Evolutionary conservation across 2,888 invertebrate genomes (phyloP).

Genomic region (Ectropis crepuscularia): DNA sequence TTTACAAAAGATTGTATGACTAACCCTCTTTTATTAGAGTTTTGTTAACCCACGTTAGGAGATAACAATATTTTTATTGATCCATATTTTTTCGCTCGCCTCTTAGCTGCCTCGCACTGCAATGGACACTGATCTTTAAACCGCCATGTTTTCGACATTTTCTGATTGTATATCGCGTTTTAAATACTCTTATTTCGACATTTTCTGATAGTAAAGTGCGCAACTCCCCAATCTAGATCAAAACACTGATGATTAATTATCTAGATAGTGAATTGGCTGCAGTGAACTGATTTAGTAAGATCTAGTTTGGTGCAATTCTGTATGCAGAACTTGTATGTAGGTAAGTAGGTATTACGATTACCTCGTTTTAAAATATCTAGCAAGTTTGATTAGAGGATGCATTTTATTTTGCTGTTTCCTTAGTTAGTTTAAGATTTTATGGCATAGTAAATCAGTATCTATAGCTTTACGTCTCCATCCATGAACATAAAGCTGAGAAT

Average conservation of each 20-base stretch:
- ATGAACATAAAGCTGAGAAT: too few species aligned
- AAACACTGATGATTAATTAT: conserved; percentile 39
- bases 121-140: too few species aligned
- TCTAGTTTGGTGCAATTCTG: conserved; percentile 15
- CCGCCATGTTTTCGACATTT: too few species aligned
- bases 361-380: background rate
- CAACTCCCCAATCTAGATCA: conserved; percentile 41
- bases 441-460: too few species aligned
- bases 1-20: too few species aligned
- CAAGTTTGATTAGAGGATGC: background rate
- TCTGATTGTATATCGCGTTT: background rate
- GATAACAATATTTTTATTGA: too few species aligned
- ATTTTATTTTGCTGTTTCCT: background rate
- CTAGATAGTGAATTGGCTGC: conserved; percentile 25
- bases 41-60: too few species aligned
- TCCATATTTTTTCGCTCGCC: too few species aligned
- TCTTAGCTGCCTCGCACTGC: too few species aligned
- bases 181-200: conserved; percentile 14
- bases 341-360: conserved; percentile 11
- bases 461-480: too few species aligned
- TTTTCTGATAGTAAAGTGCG: conserved; percentile 28
- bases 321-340: conserved; percentile 11
- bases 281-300: conserved; percentile 28
- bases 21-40: too few species aligned
- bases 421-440: background rate